A percentile compares a stretch with the other conserved stretches of the same genome.
Evolutionary conservation across 2,797 vertebrate species (phyloP).

Genomic region (Cossypha caffra): DNA sequence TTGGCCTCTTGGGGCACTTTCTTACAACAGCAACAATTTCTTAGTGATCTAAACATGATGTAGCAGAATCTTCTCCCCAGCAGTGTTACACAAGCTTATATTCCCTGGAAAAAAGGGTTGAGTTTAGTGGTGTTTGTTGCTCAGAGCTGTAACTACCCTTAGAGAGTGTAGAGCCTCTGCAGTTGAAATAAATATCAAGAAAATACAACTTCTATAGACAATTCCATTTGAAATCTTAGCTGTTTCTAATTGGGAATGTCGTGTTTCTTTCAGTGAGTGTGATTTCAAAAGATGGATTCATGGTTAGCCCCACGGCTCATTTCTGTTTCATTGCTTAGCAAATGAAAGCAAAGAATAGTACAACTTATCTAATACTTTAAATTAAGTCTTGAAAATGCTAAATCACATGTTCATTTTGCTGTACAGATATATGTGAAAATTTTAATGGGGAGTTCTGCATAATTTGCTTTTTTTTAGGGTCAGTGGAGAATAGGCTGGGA

Average conservation of each 20-base stretch:
- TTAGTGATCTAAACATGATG: neutral
- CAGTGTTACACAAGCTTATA: neutral
- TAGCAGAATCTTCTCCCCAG: neutral
- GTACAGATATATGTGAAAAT: neutral
- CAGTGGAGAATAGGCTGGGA: neutral
- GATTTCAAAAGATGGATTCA: neutral
- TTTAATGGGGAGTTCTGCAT: neutral
- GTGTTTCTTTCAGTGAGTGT: neutral
- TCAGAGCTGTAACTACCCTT: neutral
- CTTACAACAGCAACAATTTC: neutral
- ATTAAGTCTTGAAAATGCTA: neutral
- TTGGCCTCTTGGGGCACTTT: neutral
- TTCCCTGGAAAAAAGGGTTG: neutral
- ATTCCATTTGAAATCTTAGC: neutral
- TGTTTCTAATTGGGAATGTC: neutral
- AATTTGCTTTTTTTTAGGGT: neutral
- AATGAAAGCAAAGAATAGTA: rapidly evolving
- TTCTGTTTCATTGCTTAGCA: neutral
- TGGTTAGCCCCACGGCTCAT: neutral
- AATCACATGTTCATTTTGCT: neutral
- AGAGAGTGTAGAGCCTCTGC: neutral
- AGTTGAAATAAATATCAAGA: neutral
- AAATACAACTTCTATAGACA: neutral
- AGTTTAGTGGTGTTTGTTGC: neutral
- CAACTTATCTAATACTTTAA: neutral